These are phyloP conservation scores for Heterodera carotae DNA, from an alignment of 1,140 invertebrate species.

Conservation along the genomic window DNA sequence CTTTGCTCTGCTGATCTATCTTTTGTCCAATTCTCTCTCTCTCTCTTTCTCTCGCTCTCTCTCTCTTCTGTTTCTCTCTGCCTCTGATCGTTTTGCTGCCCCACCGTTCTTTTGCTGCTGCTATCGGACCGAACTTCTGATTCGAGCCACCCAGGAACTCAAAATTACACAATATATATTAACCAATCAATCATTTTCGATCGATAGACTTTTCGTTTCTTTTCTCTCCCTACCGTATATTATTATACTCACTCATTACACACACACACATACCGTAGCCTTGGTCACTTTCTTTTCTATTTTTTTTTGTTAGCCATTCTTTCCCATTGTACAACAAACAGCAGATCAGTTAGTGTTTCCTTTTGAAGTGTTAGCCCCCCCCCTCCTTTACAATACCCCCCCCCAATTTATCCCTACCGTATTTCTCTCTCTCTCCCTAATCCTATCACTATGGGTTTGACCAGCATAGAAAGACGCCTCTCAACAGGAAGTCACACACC, in stretches of 20 bases:
- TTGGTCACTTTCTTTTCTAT: not conserved
- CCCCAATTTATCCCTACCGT: not conserved
- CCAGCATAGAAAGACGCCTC: not conserved
- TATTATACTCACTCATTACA: not conserved
- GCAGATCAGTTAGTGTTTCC: not conserved
- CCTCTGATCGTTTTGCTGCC: too few species aligned
- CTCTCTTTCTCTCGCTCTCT: too few species aligned
- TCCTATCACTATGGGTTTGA: not conserved
- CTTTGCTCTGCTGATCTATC: not conserved
- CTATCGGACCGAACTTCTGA: not conserved
- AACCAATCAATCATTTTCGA: too few species aligned
- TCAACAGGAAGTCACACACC: constrained; percentile 5
- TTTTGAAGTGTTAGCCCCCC: not conserved
- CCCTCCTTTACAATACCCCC: not conserved
- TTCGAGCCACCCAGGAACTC: not conserved
- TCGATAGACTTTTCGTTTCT: not conserved
- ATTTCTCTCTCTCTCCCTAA: not conserved
- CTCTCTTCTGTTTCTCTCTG: too few species aligned
- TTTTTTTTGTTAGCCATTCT: not conserved
- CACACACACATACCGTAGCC: not conserved
- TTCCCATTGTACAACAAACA: not conserved
- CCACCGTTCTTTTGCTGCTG: not conserved
- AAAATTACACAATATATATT: not conserved
- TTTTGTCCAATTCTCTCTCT: not conserved
- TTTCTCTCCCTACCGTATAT: not conserved